Evolutionary conservation across 2,888 invertebrate genomes (phyloP).

Genomic region (Drosophila mercatorum): DNA sequence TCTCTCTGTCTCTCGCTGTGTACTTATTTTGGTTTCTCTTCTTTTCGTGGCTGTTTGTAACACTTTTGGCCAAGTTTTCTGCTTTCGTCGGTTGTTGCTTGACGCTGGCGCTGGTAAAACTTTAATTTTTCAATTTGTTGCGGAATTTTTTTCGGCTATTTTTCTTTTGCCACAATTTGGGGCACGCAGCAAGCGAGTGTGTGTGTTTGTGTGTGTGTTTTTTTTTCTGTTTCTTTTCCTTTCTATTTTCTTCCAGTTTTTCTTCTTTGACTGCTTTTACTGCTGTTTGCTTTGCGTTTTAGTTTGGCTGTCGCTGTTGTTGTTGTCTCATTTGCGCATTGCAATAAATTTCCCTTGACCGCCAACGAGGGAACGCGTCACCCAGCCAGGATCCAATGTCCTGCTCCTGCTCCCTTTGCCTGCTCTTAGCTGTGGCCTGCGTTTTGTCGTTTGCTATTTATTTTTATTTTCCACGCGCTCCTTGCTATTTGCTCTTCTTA

Average conservation of each 20-base stretch:
- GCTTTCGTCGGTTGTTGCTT: conserved; percentile 46
- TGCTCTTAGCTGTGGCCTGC: conserved; percentile 45
- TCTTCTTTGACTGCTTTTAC: conserved; percentile 28
- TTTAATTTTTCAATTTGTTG: conserved; percentile 81
- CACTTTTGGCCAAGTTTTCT: conserved; percentile 61
- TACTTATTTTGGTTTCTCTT: conserved; percentile 28
- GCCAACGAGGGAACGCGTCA: conserved; percentile 77
- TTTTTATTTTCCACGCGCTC: conserved; percentile 70
- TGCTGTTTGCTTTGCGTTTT: conserved; percentile 65
- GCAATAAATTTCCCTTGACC: conserved; percentile 79
- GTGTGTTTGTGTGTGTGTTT: background rate
- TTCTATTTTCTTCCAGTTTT: conserved; percentile 1
- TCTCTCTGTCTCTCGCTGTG: background rate
- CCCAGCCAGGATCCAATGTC: conserved; percentile 39
- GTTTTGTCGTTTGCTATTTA: conserved; percentile 68
- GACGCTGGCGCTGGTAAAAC: conserved; percentile 55
- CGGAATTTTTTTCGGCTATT: conserved; percentile 70
- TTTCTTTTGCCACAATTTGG: conserved; percentile 59
- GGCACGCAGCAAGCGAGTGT: conserved; percentile 33
- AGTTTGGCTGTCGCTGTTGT: conserved; percentile 47
- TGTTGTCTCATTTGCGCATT: conserved; percentile 77
- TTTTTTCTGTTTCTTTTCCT: no score
- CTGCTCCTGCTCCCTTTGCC: conserved; percentile 12
- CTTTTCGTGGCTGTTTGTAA: conserved; percentile 47
- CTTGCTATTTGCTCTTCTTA: conserved; percentile 69